Evolutionary conservation across 1,140 invertebrate species (phyloP).

Genomic region (Drosophila ficusphila): DNA sequence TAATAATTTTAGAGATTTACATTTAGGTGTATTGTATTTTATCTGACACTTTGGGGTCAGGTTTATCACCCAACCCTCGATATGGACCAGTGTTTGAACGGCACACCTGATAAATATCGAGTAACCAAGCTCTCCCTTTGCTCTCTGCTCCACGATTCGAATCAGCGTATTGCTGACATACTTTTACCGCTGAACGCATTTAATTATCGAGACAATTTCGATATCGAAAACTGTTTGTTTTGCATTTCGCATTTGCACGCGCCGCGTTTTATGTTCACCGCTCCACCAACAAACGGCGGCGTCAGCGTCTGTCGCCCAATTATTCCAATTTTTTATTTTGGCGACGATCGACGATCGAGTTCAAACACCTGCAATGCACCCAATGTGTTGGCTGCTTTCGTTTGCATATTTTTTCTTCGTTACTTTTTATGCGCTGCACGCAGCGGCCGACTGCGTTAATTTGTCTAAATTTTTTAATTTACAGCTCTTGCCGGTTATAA

Average conservation of each 20-base stretch:
- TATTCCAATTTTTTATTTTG: slow-evolving; percentile 45
- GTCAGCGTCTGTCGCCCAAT: slow-evolving; percentile 77
- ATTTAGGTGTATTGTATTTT: no score
- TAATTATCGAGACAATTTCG: slow-evolving; percentile 76
- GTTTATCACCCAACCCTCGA: background rate
- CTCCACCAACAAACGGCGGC: slow-evolving; percentile 17
- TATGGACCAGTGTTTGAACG: slow-evolving; percentile 16
- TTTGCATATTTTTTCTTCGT: slow-evolving; percentile 63
- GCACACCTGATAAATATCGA: slow-evolving; percentile 24
- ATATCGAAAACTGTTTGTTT: slow-evolving; percentile 77
- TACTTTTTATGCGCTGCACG: slow-evolving; percentile 43
- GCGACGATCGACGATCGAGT: slow-evolving; percentile 66
- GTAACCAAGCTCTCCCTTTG: slow-evolving; percentile 10
- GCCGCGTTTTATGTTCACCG: slow-evolving; percentile 60
- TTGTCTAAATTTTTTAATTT: slow-evolving; percentile 73
- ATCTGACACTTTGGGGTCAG: no score
- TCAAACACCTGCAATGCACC: slow-evolving; percentile 80
- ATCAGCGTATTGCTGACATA: slow-evolving; percentile 57
- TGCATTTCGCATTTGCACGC: slow-evolving; percentile 75
- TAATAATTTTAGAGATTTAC: no score
- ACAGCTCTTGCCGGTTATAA: slow-evolving; percentile 56
- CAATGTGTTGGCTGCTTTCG: slow-evolving; percentile 45
- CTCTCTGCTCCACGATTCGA: slow-evolving; percentile 4
- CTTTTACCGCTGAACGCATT: slow-evolving; percentile 78
- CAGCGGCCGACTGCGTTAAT: slow-evolving; percentile 56